phyloP scores from a whole-genome alignment of 2,113 vertebrate species.

The Vicugna pacos region DNA sequence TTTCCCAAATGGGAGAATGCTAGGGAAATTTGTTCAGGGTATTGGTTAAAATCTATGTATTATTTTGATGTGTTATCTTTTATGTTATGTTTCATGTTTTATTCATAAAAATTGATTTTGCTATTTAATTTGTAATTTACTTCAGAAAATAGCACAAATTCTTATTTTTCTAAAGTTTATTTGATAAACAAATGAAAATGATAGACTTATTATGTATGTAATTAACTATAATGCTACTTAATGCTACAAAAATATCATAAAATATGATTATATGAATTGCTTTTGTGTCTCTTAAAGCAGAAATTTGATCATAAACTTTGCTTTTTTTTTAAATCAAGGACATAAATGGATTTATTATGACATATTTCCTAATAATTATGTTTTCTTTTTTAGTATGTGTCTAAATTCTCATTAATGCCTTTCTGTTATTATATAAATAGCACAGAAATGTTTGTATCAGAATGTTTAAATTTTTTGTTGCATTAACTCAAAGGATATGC shows the following conservation, averaged over 20 bases:
- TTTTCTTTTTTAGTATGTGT: conserved; percentile 39
- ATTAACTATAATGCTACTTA: conserved; percentile 30
- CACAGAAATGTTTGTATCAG: conserved; percentile 44
- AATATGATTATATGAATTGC: conserved; percentile 1
- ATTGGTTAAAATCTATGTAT: neutral
- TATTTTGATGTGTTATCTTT: neutral
- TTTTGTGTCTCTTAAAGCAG: conserved; percentile 55
- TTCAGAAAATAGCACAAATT: conserved; percentile 32
- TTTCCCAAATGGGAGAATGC: neutral
- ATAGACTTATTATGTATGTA: neutral
- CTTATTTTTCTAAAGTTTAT: conserved; percentile 62
- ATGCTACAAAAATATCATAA: neutral
- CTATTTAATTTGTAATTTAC: conserved; percentile 38
- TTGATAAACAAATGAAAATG: conserved; percentile 33
- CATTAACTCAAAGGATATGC: conserved; percentile 9
- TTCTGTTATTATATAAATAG: conserved; percentile 58
- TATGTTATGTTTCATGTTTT: conserved; percentile 24
- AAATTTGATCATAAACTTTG: conserved; percentile 49
- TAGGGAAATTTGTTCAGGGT: neutral
- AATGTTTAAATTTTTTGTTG: conserved; percentile 41
- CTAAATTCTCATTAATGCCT: conserved; percentile 6
- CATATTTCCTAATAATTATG: conserved; percentile 29
- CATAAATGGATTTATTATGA: conserved; percentile 19
- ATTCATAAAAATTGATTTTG: conserved; percentile 20
- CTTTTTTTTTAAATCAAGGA: conserved; percentile 57